Conservation (phyloP, 2,888 invertebrate genomes). For the Scelioninae gen. 1 region DNA sequence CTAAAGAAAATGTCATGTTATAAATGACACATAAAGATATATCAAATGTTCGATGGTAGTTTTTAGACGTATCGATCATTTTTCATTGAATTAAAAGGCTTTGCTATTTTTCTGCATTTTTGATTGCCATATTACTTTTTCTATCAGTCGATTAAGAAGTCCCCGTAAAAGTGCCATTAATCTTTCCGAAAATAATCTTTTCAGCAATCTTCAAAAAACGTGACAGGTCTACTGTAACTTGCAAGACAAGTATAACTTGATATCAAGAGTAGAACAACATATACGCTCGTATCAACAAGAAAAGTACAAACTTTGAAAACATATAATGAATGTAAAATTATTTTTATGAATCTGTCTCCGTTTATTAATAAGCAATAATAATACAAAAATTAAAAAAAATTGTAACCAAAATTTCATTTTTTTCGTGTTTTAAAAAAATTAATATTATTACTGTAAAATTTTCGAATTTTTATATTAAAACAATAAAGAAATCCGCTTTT, state of each 20-base stretch:
- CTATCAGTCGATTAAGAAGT: slow-evolving; percentile 39
- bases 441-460: too few species aligned
- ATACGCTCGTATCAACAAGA: not conserved
- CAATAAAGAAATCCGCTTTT: too few species aligned
- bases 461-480: too few species aligned
- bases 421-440: too few species aligned
- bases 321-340: not conserved
- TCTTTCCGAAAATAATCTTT: slow-evolving; percentile 41
- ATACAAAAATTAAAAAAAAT: not conserved
- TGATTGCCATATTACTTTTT: slow-evolving; percentile 31
- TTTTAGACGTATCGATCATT: too few species aligned
- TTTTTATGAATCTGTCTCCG: too few species aligned
- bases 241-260: slow-evolving; percentile 37
- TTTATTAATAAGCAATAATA: not conserved
- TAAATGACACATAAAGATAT: too few species aligned
- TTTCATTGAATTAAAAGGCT: slow-evolving; percentile 31
- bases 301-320: not conserved
- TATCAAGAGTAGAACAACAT: slow-evolving; percentile 21
- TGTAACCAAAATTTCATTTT: too few species aligned
- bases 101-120: slow-evolving; percentile 31
- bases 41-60: too few species aligned
- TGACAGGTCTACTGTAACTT: slow-evolving; percentile 30
- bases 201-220: slow-evolving; percentile 27
- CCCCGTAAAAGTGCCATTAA: slow-evolving; percentile 33
- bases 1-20: too few species aligned